A percentile compares a stretch with the other conserved stretches of the same genome.
phyloP scores from a whole-genome alignment of 2,797 vertebrate genomes.

The Danio jaintianensis region DNA sequence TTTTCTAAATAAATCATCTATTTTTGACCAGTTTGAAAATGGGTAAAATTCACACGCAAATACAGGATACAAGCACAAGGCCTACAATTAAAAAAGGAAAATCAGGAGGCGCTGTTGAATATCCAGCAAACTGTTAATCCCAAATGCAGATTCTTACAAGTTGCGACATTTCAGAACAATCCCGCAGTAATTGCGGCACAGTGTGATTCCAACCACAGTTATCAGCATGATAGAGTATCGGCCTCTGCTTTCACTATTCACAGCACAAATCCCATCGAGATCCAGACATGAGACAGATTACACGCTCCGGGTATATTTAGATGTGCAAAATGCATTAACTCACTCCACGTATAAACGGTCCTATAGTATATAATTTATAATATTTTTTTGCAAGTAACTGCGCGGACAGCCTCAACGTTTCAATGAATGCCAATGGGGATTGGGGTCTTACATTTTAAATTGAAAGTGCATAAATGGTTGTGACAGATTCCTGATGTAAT shows the following conservation, averaged over 20 bases:
- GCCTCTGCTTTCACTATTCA: constrained; percentile 30
- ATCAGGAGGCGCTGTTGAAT: background rate
- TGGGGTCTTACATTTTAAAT: background rate
- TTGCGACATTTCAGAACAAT: constrained; percentile 33
- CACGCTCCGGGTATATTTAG: background rate
- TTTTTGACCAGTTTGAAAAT: background rate
- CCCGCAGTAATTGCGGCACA: constrained; percentile 41
- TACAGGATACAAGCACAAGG: background rate
- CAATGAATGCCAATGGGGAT: background rate
- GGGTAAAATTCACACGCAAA: background rate
- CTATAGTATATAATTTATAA: no score
- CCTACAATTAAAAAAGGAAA: background rate
- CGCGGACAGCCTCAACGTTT: background rate
- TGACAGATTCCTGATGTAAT: no score
- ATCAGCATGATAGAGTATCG: constrained; percentile 44
- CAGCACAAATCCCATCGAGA: constrained; percentile 31
- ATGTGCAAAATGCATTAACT: background rate
- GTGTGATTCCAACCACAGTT: constrained; percentile 38
- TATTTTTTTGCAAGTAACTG: no score
- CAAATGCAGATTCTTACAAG: constrained; percentile 3
- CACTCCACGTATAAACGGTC: background rate
- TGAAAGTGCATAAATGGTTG: background rate
- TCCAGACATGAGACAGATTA: constrained; percentile 22
- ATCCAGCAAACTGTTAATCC: constrained; percentile 22
- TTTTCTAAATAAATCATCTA: no score